A percentile compares a stretch with the other conserved stretches of the same genome.
Evolutionary conservation across 2,888 invertebrate genomes (phyloP).

Genomic region (Aradus depressus): DNA sequence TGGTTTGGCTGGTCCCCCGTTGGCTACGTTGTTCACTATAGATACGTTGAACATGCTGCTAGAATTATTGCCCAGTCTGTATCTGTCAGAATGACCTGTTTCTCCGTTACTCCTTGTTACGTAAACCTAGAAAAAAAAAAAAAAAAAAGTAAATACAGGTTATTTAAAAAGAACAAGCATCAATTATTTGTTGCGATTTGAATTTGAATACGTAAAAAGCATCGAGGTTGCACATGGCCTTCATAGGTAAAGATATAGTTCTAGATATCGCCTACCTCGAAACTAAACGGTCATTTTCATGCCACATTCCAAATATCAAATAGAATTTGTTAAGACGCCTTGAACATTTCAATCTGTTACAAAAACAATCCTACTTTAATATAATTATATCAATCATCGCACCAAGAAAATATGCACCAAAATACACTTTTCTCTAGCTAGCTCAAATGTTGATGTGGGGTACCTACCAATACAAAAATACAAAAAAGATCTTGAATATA

Average conservation of each 20-base stretch:
- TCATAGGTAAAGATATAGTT: background rate
- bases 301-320: too few relatives aligned
- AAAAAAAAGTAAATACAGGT: too few relatives aligned
- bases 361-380: too few relatives aligned
- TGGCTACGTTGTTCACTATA: slow-evolving; percentile 37
- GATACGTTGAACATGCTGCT: slow-evolving; percentile 34
- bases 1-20: slow-evolving; percentile 60
- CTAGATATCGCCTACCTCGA: background rate
- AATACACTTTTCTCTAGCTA: too few relatives aligned
- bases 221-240: background rate
- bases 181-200: background rate
- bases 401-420: too few relatives aligned
- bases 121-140: slow-evolving; percentile 25
- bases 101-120: slow-evolving; percentile 30
- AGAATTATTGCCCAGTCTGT: slow-evolving; percentile 33
- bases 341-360: too few relatives aligned
- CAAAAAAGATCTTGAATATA: too few relatives aligned
- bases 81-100: slow-evolving; percentile 34
- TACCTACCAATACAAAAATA: too few relatives aligned
- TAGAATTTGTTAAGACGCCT: too few relatives aligned
- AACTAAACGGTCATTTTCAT: background rate
- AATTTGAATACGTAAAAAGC: background rate
- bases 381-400: too few relatives aligned
- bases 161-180: slow-evolving; percentile 4
- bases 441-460: too few relatives aligned